Evolutionary conservation across 2,113 vertebrate species (phyloP).

Genomic region (Delphinapterus leucas): DNA sequence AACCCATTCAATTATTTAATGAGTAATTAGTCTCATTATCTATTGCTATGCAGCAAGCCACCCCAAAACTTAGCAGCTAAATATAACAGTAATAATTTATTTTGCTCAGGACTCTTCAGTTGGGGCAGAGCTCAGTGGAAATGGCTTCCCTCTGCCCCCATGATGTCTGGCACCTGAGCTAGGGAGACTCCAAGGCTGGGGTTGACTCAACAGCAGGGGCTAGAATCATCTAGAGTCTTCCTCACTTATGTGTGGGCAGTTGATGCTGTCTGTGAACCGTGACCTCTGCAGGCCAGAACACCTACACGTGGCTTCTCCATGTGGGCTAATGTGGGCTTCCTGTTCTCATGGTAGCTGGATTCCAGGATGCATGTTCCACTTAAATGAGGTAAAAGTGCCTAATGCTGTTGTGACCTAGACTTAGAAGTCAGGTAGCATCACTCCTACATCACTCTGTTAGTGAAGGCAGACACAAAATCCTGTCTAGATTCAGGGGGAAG

Average conservation of each 20-base stretch:
- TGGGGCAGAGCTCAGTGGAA: not conserved
- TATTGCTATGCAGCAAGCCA: not conserved
- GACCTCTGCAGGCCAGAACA: not conserved
- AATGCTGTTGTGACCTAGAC: not conserved
- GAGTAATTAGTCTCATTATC: not conserved
- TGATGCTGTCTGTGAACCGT: not conserved
- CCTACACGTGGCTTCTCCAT: not conserved
- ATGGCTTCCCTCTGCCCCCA: not conserved
- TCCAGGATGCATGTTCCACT: not conserved
- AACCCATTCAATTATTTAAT: slow-evolving; percentile 3
- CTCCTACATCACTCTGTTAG: not conserved
- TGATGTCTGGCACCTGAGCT: not conserved
- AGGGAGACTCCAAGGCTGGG: too few species aligned
- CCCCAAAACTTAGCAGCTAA: not conserved
- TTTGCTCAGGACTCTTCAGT: not conserved
- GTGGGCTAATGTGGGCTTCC: not conserved
- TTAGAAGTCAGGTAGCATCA: not conserved
- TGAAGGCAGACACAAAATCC: not conserved
- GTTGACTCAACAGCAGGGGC: not conserved
- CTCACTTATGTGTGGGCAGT: not conserved
- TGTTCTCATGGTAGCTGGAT: not conserved
- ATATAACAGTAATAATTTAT: not conserved
- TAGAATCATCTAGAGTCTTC: not conserved
- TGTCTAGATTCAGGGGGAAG: not conserved
- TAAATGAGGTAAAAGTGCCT: not conserved